Evolutionary conservation across 2,797 vertebrate genomes (phyloP).

Genomic region (Lithobates pipiens): DNA sequence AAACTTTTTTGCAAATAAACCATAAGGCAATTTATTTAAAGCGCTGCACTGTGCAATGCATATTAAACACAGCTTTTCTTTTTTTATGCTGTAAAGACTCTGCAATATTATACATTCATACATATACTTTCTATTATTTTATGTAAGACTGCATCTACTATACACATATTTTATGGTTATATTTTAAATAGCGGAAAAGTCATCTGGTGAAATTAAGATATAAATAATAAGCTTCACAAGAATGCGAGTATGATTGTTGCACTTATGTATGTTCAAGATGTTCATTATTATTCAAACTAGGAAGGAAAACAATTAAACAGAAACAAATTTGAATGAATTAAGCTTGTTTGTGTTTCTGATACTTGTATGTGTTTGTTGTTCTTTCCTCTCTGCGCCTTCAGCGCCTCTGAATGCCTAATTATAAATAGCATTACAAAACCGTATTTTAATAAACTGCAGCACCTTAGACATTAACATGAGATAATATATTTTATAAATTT

Average conservation of each 20-base stretch:
- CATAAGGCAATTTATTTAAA: slow-evolving; percentile 62
- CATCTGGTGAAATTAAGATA: slow-evolving; percentile 17
- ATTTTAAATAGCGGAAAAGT: slow-evolving; percentile 23
- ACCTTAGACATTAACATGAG: background rate
- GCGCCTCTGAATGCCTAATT: slow-evolving; percentile 41
- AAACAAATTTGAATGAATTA: slow-evolving; percentile 37
- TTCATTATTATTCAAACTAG: slow-evolving; percentile 57
- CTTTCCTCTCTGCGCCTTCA: slow-evolving; percentile 6
- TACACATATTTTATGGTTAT: slow-evolving; percentile 13
- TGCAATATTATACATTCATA: slow-evolving; percentile 44
- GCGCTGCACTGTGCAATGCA: slow-evolving; percentile 31
- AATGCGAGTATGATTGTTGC: slow-evolving; percentile 44
- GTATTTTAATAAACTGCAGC: slow-evolving; percentile 26
- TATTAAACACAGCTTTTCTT: slow-evolving; percentile 59
- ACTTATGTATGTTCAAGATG: slow-evolving; percentile 2
- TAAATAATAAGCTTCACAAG: slow-evolving; percentile 45
- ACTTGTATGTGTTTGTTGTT: slow-evolving; percentile 25
- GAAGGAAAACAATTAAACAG: slow-evolving; percentile 50
- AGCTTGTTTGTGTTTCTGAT: slow-evolving; percentile 45
- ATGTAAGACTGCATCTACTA: background rate
- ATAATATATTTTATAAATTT: background rate
- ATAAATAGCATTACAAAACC: slow-evolving; percentile 10
- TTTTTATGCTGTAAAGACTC: slow-evolving; percentile 28
- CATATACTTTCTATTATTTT: background rate
- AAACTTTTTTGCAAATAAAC: slow-evolving; percentile 64